phyloP scores from a whole-genome alignment of 2,888 invertebrate species.

The Habroteleia sp. region DNA sequence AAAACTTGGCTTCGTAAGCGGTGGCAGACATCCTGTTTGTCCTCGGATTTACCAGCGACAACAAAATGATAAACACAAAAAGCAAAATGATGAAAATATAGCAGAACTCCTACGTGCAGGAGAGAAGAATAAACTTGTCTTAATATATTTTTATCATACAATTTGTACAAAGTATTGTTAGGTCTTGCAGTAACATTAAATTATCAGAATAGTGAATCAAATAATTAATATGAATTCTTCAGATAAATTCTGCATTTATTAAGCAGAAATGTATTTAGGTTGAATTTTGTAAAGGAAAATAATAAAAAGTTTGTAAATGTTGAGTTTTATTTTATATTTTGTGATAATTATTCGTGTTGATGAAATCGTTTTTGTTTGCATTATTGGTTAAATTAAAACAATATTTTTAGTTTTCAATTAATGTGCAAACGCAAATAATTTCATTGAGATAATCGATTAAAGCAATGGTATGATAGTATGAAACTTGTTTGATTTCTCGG shows the following conservation, averaged over 20 bases:
- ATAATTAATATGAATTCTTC: conserved; percentile 20
- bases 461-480: conserved; percentile 7
- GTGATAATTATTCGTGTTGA: conserved; percentile 2
- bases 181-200: conserved; percentile 74
- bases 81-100: neutral
- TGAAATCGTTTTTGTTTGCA: conserved; percentile 6
- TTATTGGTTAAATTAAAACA: conserved; percentile 6
- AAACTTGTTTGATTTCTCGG: conserved; percentile 29
- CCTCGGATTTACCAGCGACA: conserved; percentile 8
- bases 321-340: conserved; percentile 18
- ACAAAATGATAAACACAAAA: conserved; percentile 17
- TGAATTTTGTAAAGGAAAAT: conserved; percentile 15
- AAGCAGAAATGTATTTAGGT: conserved; percentile 32
- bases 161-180: conserved; percentile 80
- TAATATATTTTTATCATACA: conserved; percentile 80
- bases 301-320: conserved; percentile 4
- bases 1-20: conserved; percentile 1
- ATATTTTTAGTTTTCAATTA: conserved; percentile 10
- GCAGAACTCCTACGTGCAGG: conserved; percentile 7
- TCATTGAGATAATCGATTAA: conserved; percentile 1
- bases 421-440: neutral
- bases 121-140: conserved; percentile 72
- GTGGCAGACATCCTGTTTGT: neutral
- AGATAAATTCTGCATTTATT: conserved; percentile 42
- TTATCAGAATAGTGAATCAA: conserved; percentile 69